These are phyloP conservation scores for Mimachlamys varia DNA, from an alignment of 2,888 invertebrate species.

Conservation along the genomic window DNA sequence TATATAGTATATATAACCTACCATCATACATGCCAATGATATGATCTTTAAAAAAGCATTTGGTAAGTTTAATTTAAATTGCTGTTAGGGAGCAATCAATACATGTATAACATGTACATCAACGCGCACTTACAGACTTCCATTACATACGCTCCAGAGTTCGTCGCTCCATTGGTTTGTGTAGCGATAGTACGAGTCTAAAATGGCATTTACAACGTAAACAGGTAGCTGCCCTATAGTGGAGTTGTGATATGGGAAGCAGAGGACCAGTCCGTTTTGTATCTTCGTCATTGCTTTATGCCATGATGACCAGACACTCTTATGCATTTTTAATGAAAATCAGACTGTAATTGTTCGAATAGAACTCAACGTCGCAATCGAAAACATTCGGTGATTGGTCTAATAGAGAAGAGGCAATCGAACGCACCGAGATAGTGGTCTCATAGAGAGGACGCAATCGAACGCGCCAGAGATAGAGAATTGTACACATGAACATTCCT, in stretches of 20 bases:
- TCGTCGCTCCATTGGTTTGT: background rate
- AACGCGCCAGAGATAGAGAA: conserved; percentile 3
- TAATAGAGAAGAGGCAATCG: background rate
- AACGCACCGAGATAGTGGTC: conserved; percentile 24
- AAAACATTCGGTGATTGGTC: background rate
- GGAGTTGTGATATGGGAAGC: background rate
- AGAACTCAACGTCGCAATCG: background rate
- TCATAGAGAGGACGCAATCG: background rate
- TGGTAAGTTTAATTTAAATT: too few relatives aligned
- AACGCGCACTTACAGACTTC: background rate
- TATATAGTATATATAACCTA: too few relatives aligned
- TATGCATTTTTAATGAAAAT: conserved; percentile 17
- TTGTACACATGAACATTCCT: background rate
- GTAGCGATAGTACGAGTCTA: background rate
- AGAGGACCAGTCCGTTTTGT: background rate
- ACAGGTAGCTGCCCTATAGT: background rate
- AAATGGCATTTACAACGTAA: background rate
- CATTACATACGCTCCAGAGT: background rate
- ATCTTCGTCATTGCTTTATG: background rate
- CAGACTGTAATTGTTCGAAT: background rate
- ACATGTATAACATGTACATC: too few relatives aligned
- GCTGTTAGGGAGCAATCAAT: too few relatives aligned
- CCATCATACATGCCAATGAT: too few relatives aligned
- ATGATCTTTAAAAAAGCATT: too few relatives aligned
- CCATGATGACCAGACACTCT: background rate